Percentiles rank a stretch among this genome's conserved stretches.
Conservation (phyloP, 1,140 invertebrate species). For the Orussus abietinus region DNA sequence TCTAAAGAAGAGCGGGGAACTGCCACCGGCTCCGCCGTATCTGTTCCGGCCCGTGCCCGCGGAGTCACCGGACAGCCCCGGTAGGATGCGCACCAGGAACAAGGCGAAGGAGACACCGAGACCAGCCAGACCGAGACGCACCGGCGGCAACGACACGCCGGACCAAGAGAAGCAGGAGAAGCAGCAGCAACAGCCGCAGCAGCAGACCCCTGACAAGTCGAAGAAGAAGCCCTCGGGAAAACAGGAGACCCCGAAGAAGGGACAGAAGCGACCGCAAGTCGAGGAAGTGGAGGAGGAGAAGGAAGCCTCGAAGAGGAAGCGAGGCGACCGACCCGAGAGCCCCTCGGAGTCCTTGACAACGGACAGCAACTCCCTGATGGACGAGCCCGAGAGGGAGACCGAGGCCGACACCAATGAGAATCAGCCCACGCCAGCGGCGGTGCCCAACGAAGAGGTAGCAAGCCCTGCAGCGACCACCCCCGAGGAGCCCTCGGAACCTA, state of each 20-base stretch:
- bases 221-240: conserved; percentile 66
- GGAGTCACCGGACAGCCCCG: conserved; percentile 75
- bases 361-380: conserved; percentile 74
- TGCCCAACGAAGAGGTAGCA: conserved; percentile 37
- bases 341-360: conserved; percentile 77
- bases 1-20: conserved; percentile 80
- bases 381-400: conserved; percentile 63
- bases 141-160: conserved; percentile 71
- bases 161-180: conserved; percentile 61
- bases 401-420: conserved; percentile 54
- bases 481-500: conserved; percentile 50
- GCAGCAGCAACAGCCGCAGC: conserved; percentile 31
- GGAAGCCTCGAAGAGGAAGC: conserved; percentile 69
- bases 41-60: conserved; percentile 70
- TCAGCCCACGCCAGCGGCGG: conserved; percentile 55
- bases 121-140: conserved; percentile 57
- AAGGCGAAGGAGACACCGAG: conserved; percentile 73
- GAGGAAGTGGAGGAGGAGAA: conserved; percentile 63
- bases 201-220: conserved; percentile 50
- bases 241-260: conserved; percentile 66
- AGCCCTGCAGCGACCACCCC: conserved; percentile 35
- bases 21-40: conserved; percentile 65
- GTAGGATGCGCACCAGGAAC: conserved; percentile 83
- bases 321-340: conserved; percentile 62
- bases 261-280: conserved; percentile 66